Base-by-base conservation (phyloP, 53 echinoderm and acorn worm genomes). In the Patiria pectinifera region DNA sequence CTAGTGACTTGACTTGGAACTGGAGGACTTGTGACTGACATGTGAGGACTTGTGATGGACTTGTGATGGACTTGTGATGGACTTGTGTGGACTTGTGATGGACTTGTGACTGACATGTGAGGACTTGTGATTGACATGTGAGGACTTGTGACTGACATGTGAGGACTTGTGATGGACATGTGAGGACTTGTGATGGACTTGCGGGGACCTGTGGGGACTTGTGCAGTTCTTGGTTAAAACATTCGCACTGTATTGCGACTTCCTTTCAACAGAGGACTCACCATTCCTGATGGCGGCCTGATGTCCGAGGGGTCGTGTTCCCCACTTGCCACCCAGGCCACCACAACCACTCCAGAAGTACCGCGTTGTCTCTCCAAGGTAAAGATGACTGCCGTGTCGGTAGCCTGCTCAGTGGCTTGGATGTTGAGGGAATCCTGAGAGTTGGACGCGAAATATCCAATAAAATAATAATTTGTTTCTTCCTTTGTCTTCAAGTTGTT, bases 321-420 rank as follows among this genome's bases (percentile, higher is more conserved):
- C n/a, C 99, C 99, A 14, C 75, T 87, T 19, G 96, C 95, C 24
- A 94, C 83, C 99, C 99, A 99, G 59, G 94, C 97, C 43, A 97
- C 97, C 18, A 96, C 97, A 75, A 99, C 99, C 74, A 96, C 78
- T 3, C 99, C 99, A 14, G 99, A 96, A 2, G 94, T 87, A 46
- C 99, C 99, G 22, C 91, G 86, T 24, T 86, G 95, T 61, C 99
- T 93, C 84, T 93, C 95, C 48, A 99, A 95, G 9, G 97, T 97
- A 78, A 99, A 78, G n/a, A 97, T 95, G 0, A 97, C 93, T 0
- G 95, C 93, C 12, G 92, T 94, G 93, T 99, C 95, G 3, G 90
- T 85, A 11, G 85, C 91, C 84, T 92, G 86, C 91, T 99, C 99
- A 69, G 84, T 94, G 7, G 84, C 99, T 72, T 91, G 93, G 22